Percentiles rank a stretch among this genome's conserved stretches.
Conservation (phyloP, 2,888 invertebrate genomes). For the Ormyrus thymus region DNA sequence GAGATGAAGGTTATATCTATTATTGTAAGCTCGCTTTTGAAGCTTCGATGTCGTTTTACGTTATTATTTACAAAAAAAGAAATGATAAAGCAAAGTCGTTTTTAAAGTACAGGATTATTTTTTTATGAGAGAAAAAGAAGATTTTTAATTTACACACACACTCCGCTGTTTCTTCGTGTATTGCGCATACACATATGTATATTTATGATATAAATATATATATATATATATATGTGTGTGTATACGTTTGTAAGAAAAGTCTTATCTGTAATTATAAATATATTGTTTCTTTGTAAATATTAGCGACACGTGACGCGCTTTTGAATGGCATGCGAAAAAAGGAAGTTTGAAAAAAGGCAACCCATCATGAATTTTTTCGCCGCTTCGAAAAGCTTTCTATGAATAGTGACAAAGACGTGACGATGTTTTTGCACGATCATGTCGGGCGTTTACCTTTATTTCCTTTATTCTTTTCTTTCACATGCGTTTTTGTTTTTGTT, state of each 20-base stretch:
- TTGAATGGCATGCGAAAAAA: conserved; percentile 43
- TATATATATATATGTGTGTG: conserved; percentile 10
- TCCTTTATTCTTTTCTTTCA: conserved; percentile 47
- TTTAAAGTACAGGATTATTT: conserved; percentile 55
- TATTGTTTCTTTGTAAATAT: conserved; percentile 55
- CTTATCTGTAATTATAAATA: conserved; percentile 52
- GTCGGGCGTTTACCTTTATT: conserved; percentile 15
- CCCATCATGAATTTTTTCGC: conserved; percentile 44
- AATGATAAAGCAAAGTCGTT: conserved; percentile 45
- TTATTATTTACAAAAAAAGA: conserved; percentile 53
- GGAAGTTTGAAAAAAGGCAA: conserved; percentile 16
- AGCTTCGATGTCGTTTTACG: conserved; percentile 57
- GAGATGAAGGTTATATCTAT: conserved; percentile 55
- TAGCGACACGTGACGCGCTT: conserved; percentile 53
- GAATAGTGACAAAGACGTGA: conserved; percentile 33
- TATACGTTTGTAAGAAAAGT: conserved; percentile 49
- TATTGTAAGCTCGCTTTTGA: conserved; percentile 57
- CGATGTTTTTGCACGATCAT: conserved; percentile 40
- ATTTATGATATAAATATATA: conserved; percentile 1
- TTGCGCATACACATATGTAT: conserved; percentile 40
- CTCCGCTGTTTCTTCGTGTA: conserved; percentile 51
- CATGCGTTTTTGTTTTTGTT: not conserved
- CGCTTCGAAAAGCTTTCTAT: conserved; percentile 47
- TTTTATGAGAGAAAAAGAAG: conserved; percentile 49
- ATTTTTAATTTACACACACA: conserved; percentile 50